Conservation (phyloP, 2,888 invertebrate species). For the Drosophila nigritarsus region DNA sequence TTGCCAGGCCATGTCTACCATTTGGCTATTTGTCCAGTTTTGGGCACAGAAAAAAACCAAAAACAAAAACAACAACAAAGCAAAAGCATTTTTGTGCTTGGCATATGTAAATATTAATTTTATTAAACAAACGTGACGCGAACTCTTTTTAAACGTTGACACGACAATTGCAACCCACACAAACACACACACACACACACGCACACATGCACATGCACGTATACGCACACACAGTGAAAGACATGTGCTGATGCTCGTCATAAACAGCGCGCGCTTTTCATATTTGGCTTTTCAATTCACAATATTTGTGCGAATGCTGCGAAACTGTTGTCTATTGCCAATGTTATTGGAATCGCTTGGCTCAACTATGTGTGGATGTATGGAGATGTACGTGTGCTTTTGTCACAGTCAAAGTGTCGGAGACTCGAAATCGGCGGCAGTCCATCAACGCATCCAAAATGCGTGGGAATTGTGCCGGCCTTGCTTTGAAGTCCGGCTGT, state of each 20-base stretch:
- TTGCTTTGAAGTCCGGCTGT: constrained; percentile 58
- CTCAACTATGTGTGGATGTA: background rate
- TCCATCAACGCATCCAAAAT: constrained; percentile 64
- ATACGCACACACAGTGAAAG: constrained; percentile 6
- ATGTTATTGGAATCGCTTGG: constrained; percentile 34
- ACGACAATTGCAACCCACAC: constrained; percentile 58
- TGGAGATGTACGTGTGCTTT: background rate
- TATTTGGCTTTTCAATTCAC: constrained; percentile 69
- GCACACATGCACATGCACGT: constrained; percentile 7
- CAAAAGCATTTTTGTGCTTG: constrained; percentile 32
- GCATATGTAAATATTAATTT: constrained; percentile 80
- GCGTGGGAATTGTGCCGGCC: constrained; percentile 64
- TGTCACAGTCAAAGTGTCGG: background rate
- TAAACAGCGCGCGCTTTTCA: constrained; percentile 55
- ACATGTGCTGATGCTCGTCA: constrained; percentile 16
- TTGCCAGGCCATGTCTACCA: constrained; percentile 58
- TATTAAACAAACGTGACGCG: constrained; percentile 76
- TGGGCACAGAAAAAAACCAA: constrained; percentile 39
- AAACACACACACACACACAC: background rate
- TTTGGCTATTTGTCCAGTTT: constrained; percentile 73
- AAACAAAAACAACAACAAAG: background rate
- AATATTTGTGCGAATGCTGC: constrained; percentile 60
- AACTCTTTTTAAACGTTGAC: constrained; percentile 52
- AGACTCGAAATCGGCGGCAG: constrained; percentile 44
- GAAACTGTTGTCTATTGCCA: constrained; percentile 47